A percentile compares a stretch with the other conserved stretches of the same genome.
phyloP scores from a whole-genome alignment of 2,113 vertebrate genomes.

The Morone chrysops region DNA sequence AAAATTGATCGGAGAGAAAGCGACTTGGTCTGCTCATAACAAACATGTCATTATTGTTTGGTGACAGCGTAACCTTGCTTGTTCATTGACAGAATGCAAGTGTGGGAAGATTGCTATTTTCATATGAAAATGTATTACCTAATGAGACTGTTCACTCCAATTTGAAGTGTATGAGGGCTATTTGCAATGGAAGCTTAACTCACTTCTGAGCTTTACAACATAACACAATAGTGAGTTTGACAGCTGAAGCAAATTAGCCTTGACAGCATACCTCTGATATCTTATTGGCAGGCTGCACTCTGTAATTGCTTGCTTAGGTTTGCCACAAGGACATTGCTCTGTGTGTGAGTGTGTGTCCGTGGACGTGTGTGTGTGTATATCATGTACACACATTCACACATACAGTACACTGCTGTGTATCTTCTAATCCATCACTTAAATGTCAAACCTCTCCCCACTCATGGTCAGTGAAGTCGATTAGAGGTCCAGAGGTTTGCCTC shows the following conservation, averaged over 20 bases:
- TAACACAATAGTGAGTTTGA: slow-evolving; percentile 70
- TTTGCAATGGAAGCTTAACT: slow-evolving; percentile 64
- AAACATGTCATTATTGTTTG: background rate
- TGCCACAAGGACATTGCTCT: slow-evolving; percentile 62
- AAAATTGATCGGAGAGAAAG: slow-evolving; percentile 27
- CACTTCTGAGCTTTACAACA: slow-evolving; percentile 52
- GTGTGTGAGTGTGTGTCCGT: slow-evolving; percentile 10
- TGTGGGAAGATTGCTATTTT: slow-evolving; percentile 28
- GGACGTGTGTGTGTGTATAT: background rate
- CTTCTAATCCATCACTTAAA: slow-evolving; percentile 72
- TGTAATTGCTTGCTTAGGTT: slow-evolving; percentile 75
- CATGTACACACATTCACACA: slow-evolving; percentile 13
- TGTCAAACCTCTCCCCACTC: slow-evolving; percentile 59
- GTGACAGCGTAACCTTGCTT: background rate
- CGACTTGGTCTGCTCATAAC: background rate
- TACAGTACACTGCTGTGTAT: slow-evolving; percentile 30
- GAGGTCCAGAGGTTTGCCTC: slow-evolving; percentile 61
- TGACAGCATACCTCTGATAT: slow-evolving; percentile 75
- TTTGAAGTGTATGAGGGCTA: slow-evolving; percentile 51
- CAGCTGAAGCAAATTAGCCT: slow-evolving; percentile 78
- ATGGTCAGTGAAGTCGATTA: slow-evolving; percentile 65
- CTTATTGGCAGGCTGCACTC: slow-evolving; percentile 73
- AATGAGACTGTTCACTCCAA: slow-evolving; percentile 56
- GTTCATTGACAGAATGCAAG: background rate
- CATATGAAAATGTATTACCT: slow-evolving; percentile 35